Conservation (phyloP, 2,797 vertebrate species). For the Gymnodraco acuticeps region DNA sequence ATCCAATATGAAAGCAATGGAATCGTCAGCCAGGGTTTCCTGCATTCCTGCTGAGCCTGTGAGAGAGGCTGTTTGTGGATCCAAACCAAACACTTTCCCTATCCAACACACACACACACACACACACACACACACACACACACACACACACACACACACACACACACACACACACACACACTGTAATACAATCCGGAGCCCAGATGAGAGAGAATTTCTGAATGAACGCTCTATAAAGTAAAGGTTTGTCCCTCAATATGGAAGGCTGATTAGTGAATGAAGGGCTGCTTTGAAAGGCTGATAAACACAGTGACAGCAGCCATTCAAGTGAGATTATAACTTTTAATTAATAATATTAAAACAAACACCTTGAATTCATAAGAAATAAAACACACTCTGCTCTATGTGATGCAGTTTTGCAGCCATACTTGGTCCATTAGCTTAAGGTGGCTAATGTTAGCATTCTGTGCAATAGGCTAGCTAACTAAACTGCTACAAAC, state of each 20-base stretch:
- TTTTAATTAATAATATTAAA: not conserved
- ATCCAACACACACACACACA: not conserved
- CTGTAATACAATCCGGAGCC: not conserved
- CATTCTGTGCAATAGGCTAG: too few relatives aligned
- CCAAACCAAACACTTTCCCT: constrained; percentile 18
- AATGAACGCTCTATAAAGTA: constrained; percentile 21
- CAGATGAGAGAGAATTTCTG: constrained; percentile 1
- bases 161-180: too few relatives aligned
- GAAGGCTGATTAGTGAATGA: not conserved
- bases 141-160: too few relatives aligned
- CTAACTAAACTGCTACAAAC: too few relatives aligned
- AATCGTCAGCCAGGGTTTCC: constrained; percentile 39
- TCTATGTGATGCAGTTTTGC: not conserved
- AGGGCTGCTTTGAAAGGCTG: not conserved
- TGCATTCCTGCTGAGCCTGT: constrained; percentile 54
- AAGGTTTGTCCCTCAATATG: not conserved
- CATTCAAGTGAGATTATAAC: not conserved
- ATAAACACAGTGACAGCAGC: not conserved
- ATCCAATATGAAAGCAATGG: not conserved
- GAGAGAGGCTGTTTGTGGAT: constrained; percentile 32
- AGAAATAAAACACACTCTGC: not conserved
- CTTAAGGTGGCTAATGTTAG: too few relatives aligned
- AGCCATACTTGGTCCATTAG: too few relatives aligned
- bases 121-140: too few relatives aligned
- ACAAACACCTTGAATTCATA: not conserved